Conservation (phyloP, 2,888 invertebrate species). For the Oasisia sp. region DNA sequence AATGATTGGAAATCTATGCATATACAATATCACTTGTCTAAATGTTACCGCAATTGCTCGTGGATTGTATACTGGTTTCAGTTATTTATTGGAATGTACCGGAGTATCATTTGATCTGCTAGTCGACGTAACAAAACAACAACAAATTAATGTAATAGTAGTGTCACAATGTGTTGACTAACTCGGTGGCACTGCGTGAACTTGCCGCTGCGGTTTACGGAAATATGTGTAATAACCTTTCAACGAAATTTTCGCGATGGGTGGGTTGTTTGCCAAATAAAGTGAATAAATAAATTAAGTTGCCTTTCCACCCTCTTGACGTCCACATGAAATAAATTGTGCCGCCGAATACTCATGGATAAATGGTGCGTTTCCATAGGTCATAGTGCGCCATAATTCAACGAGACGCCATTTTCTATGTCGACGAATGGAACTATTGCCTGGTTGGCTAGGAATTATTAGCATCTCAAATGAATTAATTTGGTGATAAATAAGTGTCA, state of each 20-base stretch:
- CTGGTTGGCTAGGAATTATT: neutral
- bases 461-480: neutral
- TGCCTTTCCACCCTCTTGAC: neutral
- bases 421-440: neutral
- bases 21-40: neutral
- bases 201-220: neutral
- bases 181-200: neutral
- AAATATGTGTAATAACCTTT: neutral
- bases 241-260: neutral
- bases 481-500: neutral
- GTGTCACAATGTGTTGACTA: neutral
- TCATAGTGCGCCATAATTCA: neutral
- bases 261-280: neutral
- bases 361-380: neutral
- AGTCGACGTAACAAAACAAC: neutral
- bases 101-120: neutral
- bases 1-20: neutral
- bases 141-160: neutral
- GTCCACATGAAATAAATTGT: neutral
- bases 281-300: neutral
- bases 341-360: neutral
- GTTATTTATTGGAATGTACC: neutral
- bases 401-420: neutral
- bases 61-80: neutral
- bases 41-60: neutral